These are phyloP conservation scores for Gryllus bimaculatus DNA, from an alignment of 1,140 invertebrate species.

Conservation along the genomic window DNA sequence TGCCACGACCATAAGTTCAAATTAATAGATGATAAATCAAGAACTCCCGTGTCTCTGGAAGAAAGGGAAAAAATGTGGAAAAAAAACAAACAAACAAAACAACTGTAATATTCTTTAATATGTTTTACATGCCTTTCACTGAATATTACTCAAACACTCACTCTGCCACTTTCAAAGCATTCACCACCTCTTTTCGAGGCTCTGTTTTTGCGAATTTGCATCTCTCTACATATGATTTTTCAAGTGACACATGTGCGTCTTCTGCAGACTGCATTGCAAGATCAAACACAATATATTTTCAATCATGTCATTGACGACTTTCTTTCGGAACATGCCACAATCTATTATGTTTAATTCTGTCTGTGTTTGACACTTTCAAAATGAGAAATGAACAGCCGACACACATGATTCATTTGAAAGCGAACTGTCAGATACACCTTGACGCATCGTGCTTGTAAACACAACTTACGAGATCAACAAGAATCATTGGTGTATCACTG, in stretches of 20 bases:
- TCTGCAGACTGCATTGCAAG: neutral
- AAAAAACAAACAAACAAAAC: neutral
- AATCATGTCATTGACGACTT: too few relatives aligned
- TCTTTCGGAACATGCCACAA: too few relatives aligned
- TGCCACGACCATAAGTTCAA: conserved; percentile 10
- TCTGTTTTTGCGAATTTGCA: neutral
- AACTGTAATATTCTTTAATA: too few relatives aligned
- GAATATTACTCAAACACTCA: neutral
- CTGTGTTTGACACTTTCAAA: too few relatives aligned
- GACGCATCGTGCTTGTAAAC: too few relatives aligned
- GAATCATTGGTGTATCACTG: too few relatives aligned
- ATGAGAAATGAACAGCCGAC: too few relatives aligned
- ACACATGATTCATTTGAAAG: too few relatives aligned
- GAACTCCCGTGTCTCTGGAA: conserved; percentile 13
- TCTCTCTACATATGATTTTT: neutral
- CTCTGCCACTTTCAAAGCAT: neutral
- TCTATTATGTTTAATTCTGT: too few relatives aligned
- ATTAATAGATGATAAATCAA: conserved; percentile 14
- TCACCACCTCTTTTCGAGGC: neutral
- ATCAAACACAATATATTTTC: too few relatives aligned
- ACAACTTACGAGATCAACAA: too few relatives aligned
- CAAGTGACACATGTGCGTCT: neutral
- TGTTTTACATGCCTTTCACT: neutral
- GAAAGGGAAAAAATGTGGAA: neutral
- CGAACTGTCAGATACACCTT: too few relatives aligned